These are phyloP conservation scores for Torymus aiolomorphi DNA, from an alignment of 2,888 invertebrate species.

Conservation along the genomic window DNA sequence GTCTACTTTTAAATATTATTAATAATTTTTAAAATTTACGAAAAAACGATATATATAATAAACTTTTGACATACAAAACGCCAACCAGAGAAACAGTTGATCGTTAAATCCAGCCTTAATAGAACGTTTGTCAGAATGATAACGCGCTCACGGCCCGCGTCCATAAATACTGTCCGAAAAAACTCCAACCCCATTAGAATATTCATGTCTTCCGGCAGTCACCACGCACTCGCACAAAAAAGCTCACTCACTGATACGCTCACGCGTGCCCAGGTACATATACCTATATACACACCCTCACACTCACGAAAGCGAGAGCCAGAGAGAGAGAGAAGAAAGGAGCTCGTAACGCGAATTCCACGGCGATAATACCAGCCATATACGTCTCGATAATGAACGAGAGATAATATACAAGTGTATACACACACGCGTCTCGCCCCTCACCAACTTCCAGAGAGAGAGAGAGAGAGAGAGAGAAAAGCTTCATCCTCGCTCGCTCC, in stretches of 20 bases:
- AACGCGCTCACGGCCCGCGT: background rate
- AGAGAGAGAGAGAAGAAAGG: too few species aligned
- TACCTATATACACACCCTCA: too few species aligned
- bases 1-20: too few species aligned
- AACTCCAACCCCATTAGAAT: background rate
- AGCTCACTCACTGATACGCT: too few species aligned
- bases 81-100: background rate
- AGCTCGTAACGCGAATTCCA: conserved; percentile 16
- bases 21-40: too few species aligned
- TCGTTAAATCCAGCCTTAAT: background rate
- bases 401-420: conserved; percentile 36
- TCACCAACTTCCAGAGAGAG: background rate
- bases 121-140: too few species aligned
- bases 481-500: conserved; percentile 36
- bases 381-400: conserved; percentile 45
- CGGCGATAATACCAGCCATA: conserved; percentile 16
- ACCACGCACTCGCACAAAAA: background rate
- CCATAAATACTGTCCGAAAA: conserved; percentile 1
- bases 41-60: too few species aligned
- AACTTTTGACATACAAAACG: background rate
- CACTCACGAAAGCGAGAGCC: too few species aligned
- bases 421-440: background rate
- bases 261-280: too few species aligned
- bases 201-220: conserved; percentile 24
- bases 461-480: conserved; percentile 30